Conservation (phyloP, 2,113 vertebrate genomes). For the Todiramphus chloris region DNA sequence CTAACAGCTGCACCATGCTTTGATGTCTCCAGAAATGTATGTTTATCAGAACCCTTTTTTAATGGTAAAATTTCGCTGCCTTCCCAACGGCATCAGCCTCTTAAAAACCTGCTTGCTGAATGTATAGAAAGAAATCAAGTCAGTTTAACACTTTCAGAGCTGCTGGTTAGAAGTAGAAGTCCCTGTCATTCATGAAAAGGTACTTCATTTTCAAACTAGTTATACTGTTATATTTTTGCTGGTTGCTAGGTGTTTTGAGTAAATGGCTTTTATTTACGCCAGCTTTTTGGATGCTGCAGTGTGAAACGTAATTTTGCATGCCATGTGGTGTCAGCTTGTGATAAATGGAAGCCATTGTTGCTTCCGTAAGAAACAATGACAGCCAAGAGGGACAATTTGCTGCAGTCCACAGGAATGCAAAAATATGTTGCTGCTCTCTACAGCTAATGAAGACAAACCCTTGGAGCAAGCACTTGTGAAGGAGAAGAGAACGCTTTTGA, state of each 20-base stretch:
- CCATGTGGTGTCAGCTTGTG: conserved; percentile 19
- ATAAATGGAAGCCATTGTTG: conserved; percentile 55
- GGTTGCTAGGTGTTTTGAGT: neutral
- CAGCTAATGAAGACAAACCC: conserved; percentile 26
- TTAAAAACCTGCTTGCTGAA: neutral
- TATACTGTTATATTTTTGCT: neutral
- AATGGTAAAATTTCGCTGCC: neutral
- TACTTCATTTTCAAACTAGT: neutral
- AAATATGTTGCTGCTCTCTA: conserved; percentile 2
- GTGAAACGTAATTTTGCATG: neutral
- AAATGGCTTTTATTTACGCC: neutral
- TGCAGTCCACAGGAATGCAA: conserved; percentile 42
- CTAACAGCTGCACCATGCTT: conserved; percentile 39
- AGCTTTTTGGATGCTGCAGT: neutral
- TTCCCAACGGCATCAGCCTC: neutral
- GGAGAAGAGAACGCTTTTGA: neutral
- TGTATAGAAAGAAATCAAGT: neutral
- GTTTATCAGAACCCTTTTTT: neutral
- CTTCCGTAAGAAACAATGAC: conserved; percentile 57
- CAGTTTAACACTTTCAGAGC: neutral
- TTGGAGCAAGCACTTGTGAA: neutral
- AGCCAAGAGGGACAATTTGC: conserved; percentile 53
- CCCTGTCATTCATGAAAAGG: neutral
- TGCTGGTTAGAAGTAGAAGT: neutral
- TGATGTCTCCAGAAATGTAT: conserved; percentile 2